Evolutionary conservation across 2,888 invertebrate genomes (phyloP).

Genomic region (Aelia acuminata): DNA sequence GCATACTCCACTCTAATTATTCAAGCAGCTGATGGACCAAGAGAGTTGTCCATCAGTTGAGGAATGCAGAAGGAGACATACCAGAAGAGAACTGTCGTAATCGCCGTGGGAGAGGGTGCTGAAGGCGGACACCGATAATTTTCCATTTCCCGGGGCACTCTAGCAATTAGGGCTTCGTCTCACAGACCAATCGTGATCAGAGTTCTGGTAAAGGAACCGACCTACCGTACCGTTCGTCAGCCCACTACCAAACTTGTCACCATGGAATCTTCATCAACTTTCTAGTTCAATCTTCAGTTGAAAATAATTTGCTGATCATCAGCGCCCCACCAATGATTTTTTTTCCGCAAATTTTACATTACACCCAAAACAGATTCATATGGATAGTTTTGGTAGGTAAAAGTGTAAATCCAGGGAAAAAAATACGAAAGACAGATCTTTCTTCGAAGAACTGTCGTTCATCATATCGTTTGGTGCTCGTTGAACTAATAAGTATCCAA

Average conservation of each 20-base stretch:
- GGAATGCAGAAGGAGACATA: constrained; percentile 26
- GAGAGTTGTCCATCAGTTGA: not conserved
- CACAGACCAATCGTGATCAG: not conserved
- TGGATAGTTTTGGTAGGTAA: no score
- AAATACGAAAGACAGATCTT: no score
- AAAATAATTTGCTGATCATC: no score
- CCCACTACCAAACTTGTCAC: not conserved
- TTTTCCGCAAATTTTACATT: no score
- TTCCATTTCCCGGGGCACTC: constrained; percentile 31
- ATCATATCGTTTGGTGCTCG: no score
- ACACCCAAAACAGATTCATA: no score
- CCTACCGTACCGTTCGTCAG: constrained; percentile 4
- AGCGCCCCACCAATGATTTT: no score
- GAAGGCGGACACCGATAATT: constrained; percentile 39
- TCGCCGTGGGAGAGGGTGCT: constrained; percentile 17
- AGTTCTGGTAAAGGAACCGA: not conserved
- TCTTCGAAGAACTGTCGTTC: no score
- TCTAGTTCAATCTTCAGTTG: no score
- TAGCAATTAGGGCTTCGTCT: constrained; percentile 23
- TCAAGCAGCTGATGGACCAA: not conserved
- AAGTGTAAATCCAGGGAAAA: no score
- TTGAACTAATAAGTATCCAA: no score
- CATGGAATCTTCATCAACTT: not conserved
- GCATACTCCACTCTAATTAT: not conserved
- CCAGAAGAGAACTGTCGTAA: not conserved